phyloP scores from a whole-genome alignment of 2,797 vertebrate genomes.

The Phalanger gymnotis region DNA sequence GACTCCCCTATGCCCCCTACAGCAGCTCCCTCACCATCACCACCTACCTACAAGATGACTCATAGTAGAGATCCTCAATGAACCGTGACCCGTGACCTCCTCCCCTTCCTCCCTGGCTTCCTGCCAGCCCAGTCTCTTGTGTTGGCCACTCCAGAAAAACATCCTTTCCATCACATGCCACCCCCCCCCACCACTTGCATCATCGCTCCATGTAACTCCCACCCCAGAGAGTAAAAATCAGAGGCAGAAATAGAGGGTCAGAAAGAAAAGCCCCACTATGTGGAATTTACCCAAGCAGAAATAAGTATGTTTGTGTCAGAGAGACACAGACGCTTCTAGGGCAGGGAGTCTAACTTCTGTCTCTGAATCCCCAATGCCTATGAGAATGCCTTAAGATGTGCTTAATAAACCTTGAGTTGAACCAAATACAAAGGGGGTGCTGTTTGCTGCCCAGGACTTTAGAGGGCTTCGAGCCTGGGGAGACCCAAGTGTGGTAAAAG shows the following conservation, averaged over 20 bases:
- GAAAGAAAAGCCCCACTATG: not conserved
- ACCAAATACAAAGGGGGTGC: not conserved
- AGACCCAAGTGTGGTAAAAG: not conserved
- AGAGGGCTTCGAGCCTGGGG: not conserved
- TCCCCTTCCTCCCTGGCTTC: not conserved
- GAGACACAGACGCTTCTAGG: not conserved
- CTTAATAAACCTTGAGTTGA: not conserved
- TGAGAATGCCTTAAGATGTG: not conserved
- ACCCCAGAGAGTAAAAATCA: not conserved
- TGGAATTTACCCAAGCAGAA: not conserved
- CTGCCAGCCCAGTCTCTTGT: not conserved
- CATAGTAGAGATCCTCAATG: not conserved
- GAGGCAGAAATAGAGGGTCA: not conserved
- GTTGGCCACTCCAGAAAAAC: not conserved
- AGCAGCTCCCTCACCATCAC: not conserved
- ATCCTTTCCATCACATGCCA: not conserved
- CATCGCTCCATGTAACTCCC: not conserved
- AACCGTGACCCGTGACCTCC: not conserved
- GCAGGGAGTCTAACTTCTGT: not conserved
- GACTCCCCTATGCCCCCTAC: not conserved
- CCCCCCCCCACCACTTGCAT: not conserved
- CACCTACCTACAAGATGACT: not conserved
- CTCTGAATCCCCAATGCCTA: not conserved
- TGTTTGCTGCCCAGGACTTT: not conserved
- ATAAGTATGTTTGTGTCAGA: not conserved